These are phyloP conservation scores for Melanotus villosus DNA, from an alignment of 2,888 invertebrate species.

Conservation along the genomic window DNA sequence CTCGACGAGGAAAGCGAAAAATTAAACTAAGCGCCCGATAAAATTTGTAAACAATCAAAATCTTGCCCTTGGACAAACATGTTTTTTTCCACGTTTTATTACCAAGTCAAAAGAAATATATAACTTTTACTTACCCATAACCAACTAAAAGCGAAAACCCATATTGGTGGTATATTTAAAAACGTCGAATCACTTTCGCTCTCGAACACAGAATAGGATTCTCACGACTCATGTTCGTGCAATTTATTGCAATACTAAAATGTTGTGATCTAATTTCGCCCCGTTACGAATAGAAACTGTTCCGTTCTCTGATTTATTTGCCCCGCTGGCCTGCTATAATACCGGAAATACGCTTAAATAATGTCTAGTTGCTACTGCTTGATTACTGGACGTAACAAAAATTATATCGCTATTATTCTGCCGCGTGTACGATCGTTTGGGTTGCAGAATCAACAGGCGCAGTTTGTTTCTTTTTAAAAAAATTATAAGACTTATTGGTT, in stretches of 20 bases:
- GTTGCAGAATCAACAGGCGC: slow-evolving; percentile 10
- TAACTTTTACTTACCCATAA: slow-evolving; percentile 25
- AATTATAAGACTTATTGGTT: too few relatives aligned
- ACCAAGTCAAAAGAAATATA: not conserved
- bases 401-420: slow-evolving; percentile 14
- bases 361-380: slow-evolving; percentile 15
- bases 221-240: not conserved
- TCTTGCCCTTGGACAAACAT: not conserved
- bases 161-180: slow-evolving; percentile 8
- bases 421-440: slow-evolving; percentile 15
- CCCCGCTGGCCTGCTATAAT: slow-evolving; percentile 11
- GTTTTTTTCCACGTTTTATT: not conserved
- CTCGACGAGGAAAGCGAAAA: not conserved
- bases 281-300: slow-evolving; percentile 2
- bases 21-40: not conserved
- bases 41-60: not conserved
- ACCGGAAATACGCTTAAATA: slow-evolving; percentile 23
- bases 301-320: slow-evolving; percentile 16
- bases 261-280: slow-evolving; percentile 14
- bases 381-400: slow-evolving; percentile 8
- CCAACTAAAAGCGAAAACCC: slow-evolving; percentile 2
- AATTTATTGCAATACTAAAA: not conserved
- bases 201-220: not conserved
- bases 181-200: slow-evolving; percentile 24
- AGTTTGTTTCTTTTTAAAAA: too few relatives aligned